Base-by-base conservation (phyloP, 2,797 vertebrate species). In the Crocidura indochinensis region DNA sequence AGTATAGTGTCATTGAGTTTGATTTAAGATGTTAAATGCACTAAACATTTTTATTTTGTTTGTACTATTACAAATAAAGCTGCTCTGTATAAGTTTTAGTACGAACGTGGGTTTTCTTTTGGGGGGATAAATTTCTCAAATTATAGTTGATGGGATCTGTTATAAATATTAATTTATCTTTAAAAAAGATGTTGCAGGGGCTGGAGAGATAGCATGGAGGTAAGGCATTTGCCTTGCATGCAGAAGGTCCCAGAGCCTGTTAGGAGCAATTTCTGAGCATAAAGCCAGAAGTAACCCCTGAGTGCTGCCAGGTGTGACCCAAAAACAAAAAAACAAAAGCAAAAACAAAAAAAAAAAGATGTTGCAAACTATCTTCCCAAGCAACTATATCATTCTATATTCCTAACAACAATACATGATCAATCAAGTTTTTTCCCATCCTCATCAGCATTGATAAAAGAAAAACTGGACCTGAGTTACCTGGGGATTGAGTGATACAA, bases 91-190 rank as follows among this genome's bases (percentile, higher is more conserved):
- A 71, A 29, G 14, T 65, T 86, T 85, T 86, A 85, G 26, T 62
- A 12, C 80, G 10, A 72, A 79, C 46, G 79, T 87, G 79, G 47
- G 27, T 84, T 80, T 94, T 69, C 9, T 68, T 87, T 90, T 19
- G 76, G 27, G 76, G 51, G 27, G 27, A 56, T 85, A 86, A 91
- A 89, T 69, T 44, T 46, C 82, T 46, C 82, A 68, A 17, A 74
- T 10, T 84, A 60, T 84, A 26, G 87, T 10, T 74, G 31, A 56
- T 87, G n/a, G 4, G 31, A 67, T 14, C 5, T 44, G 72, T 60
- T 9, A 31, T 62, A 94, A 92, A 56, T 78, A 26, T 12, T 62
- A 69, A 27, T 47, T 90, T 90, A 76, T 20, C 68, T 90, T 88
- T 87, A 67, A 3, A 87, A n/a, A n/a, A n/a, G n/a, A n/a, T n/a